Conservation (phyloP, 2,888 invertebrate genomes). For the Pilophorus perplexus region DNA sequence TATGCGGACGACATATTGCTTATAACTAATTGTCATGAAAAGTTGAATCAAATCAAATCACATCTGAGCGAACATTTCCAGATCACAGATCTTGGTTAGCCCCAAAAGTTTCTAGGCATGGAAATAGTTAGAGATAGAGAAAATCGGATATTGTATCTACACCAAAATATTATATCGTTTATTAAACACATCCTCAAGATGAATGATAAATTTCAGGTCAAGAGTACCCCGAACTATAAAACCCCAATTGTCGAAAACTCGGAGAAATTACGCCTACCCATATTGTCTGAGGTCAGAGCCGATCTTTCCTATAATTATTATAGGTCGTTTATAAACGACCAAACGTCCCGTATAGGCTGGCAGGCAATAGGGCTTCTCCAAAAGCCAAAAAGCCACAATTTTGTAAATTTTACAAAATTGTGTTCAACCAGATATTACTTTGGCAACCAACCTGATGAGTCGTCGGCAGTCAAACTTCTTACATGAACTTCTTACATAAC, state of each 20-base stretch:
- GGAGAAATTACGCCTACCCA: background rate
- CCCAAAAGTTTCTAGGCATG: background rate
- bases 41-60: background rate
- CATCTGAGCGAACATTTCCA: background rate
- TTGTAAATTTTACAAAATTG: conserved; percentile 12
- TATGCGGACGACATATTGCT: too few species aligned
- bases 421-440: background rate
- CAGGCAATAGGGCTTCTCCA: background rate
- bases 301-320: background rate
- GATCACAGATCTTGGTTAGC: background rate
- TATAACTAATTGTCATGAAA: background rate
- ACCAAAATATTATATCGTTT: too few species aligned
- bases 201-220: background rate
- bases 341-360: conserved; percentile 2
- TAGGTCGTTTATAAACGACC: too few species aligned
- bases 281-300: background rate
- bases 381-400: too few species aligned
- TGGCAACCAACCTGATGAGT: background rate
- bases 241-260: background rate
- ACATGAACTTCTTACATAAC: background rate
- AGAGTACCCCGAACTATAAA: background rate
- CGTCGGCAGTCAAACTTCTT: conserved; percentile 5
- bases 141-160: background rate
- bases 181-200: background rate
- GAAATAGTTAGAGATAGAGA: too few species aligned